Percentiles rank a stretch among this genome's conserved stretches.
Conservation (phyloP, 2,113 vertebrate species). For the Caranx melampygus region DNA sequence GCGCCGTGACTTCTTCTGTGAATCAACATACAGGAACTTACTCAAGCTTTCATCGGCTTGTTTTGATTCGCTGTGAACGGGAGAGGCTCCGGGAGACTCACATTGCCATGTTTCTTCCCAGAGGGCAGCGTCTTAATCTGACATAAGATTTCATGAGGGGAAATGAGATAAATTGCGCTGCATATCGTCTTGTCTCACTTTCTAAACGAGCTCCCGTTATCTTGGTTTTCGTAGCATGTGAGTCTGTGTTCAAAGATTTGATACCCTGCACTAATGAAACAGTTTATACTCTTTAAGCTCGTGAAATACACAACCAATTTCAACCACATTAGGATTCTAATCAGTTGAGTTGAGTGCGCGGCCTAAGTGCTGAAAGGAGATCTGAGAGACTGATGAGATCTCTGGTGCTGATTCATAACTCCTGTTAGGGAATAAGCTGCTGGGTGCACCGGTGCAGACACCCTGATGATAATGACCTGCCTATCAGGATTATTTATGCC, state of each 20-base stretch:
- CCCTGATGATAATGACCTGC: constrained; percentile 56
- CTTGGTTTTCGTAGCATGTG: constrained; percentile 3
- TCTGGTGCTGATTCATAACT: constrained; percentile 53
- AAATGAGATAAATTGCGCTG: not conserved
- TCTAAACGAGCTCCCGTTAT: not conserved
- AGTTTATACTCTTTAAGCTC: not conserved
- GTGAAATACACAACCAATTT: not conserved
- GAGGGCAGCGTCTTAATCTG: not conserved
- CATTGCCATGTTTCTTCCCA: not conserved
- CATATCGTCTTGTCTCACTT: not conserved
- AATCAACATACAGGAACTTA: not conserved
- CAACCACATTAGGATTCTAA: not conserved
- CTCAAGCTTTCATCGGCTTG: not conserved
- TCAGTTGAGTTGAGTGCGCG: constrained; percentile 2
- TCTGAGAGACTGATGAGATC: constrained; percentile 34
- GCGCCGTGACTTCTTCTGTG: not conserved
- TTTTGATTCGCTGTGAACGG: constrained; percentile 17
- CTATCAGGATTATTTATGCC: constrained; percentile 63
- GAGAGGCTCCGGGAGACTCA: not conserved
- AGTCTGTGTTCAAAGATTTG: not conserved
- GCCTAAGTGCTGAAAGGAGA: constrained; percentile 32
- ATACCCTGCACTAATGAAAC: not conserved
- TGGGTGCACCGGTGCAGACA: constrained; percentile 42
- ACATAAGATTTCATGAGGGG: constrained; percentile 22
- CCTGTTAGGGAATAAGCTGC: constrained; percentile 47